These are phyloP conservation scores for Tridacna crocea DNA, from an alignment of 2,888 invertebrate species.

Conservation along the genomic window DNA sequence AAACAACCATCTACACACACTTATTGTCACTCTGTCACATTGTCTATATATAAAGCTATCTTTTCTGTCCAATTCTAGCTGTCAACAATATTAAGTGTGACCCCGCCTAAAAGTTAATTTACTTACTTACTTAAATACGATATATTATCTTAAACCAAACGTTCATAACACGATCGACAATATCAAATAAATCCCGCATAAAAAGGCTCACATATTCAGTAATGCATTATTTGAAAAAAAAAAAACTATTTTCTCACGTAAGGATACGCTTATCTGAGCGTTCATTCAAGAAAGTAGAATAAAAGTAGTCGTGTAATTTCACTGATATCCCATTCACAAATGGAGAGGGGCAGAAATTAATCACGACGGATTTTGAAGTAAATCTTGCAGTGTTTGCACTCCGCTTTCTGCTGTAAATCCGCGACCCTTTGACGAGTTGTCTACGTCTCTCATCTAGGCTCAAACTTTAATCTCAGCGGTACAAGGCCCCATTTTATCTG, in stretches of 20 bases:
- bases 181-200: no score
- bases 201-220: no score
- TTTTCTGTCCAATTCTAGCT: no score
- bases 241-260: conserved; percentile 3
- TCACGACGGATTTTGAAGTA: background rate
- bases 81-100: no score
- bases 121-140: no score
- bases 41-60: no score
- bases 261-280: conserved; percentile 2
- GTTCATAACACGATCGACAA: no score
- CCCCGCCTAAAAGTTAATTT: no score
- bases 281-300: conserved; percentile 14
- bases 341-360: background rate
- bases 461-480: conserved; percentile 1
- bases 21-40: no score
- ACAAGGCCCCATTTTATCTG: background rate
- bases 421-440: background rate
- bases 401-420: background rate
- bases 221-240: background rate
- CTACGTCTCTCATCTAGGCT: conserved; percentile 6
- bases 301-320: conserved; percentile 3
- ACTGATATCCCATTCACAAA: background rate
- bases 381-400: conserved; percentile 10
- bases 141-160: no score
- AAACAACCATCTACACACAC: no score